phyloP scores from a whole-genome alignment of 2,113 vertebrate genomes.

The Electrona antarctica region DNA sequence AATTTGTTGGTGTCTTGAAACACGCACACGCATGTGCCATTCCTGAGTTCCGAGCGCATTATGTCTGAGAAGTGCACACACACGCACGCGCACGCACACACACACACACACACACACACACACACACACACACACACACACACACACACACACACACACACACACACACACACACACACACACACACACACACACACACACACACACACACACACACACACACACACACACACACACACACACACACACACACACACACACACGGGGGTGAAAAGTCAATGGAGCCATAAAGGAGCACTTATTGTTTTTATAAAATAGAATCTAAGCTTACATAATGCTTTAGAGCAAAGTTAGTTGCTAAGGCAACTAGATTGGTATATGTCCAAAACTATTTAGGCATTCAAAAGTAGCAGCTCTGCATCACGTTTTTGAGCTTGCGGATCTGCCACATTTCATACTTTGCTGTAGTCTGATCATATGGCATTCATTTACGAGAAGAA shows the following conservation, averaged over 20 bases:
- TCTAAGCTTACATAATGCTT: too few relatives aligned
- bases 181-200: constrained; percentile 25
- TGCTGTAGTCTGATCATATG: too few relatives aligned
- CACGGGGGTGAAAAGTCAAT: constrained; percentile 17
- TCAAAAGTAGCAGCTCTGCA: too few relatives aligned
- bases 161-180: background rate
- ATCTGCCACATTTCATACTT: too few relatives aligned
- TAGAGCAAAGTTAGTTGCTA: constrained; percentile 46
- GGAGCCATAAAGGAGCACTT: too few relatives aligned
- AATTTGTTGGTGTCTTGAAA: background rate
- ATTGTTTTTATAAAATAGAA: too few relatives aligned
- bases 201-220: too few relatives aligned
- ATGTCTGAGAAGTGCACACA: constrained; percentile 7
- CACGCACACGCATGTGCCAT: too few relatives aligned
- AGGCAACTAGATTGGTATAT: constrained; percentile 45
- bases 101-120: background rate
- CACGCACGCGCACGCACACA: background rate
- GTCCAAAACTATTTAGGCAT: too few relatives aligned
- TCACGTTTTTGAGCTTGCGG: too few relatives aligned
- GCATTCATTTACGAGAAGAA: too few relatives aligned
- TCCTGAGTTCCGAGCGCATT: background rate
- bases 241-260: background rate
- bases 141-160: too few relatives aligned
- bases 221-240: background rate
- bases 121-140: constrained; percentile 21